Conservation (phyloP, 2,113 vertebrate genomes). For the Spermophilus dauricus region DNA sequence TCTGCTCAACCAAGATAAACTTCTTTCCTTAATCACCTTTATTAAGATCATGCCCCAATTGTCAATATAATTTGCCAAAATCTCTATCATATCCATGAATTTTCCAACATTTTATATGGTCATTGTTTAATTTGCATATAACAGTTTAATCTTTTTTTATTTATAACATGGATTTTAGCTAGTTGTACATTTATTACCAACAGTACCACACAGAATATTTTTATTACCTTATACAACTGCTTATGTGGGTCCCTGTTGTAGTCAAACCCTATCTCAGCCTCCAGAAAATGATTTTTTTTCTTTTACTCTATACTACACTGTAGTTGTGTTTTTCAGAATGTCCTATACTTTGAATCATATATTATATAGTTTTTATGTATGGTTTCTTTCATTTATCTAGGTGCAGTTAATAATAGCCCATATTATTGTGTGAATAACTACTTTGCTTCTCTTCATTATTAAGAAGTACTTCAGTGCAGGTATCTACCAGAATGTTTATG, state of each 20-base stretch:
- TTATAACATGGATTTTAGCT: background rate
- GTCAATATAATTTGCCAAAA: background rate
- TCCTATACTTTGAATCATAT: background rate
- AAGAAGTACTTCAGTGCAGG: background rate
- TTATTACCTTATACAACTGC: background rate
- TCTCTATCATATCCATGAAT: background rate
- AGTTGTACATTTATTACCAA: background rate
- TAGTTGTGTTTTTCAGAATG: background rate
- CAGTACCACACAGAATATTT: background rate
- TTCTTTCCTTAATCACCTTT: background rate
- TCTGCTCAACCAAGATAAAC: background rate
- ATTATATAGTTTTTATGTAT: background rate
- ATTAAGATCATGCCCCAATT: background rate
- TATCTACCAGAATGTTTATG: background rate
- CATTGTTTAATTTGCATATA: background rate
- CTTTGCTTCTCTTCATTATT: background rate
- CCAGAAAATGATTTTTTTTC: background rate
- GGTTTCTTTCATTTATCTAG: background rate
- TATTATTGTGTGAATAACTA: background rate
- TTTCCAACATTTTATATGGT: background rate
- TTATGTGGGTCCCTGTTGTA: background rate
- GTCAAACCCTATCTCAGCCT: background rate
- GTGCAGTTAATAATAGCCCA: background rate
- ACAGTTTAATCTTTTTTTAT: background rate
- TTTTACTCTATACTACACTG: background rate